These are phyloP conservation scores for Labeo rohita DNA, from an alignment of 2,113 vertebrate species.

Conservation along the genomic window DNA sequence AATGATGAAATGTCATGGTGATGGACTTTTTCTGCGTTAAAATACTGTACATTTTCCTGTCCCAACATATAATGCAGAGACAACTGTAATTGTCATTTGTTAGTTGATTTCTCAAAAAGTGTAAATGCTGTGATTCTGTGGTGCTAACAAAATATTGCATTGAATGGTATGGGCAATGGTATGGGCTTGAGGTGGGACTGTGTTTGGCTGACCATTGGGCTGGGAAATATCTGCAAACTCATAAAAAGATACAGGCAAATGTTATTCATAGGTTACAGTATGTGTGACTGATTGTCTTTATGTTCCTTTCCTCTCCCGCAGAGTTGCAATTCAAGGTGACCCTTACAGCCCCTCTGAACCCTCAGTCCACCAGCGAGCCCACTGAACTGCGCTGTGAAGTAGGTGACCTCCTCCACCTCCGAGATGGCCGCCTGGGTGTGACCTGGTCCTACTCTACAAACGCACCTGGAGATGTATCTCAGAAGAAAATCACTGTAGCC, in stretches of 20 bases:
- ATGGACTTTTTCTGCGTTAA: no score
- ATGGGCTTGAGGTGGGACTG: neutral
- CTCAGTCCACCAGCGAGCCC: constrained; percentile 77
- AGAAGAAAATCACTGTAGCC: constrained; percentile 66
- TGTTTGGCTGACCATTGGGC: neutral
- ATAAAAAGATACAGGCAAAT: neutral
- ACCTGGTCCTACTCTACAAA: constrained; percentile 76
- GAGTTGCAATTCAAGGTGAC: constrained; percentile 79
- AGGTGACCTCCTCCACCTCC: constrained; percentile 43
- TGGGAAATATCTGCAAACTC: neutral
- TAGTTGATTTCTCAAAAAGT: neutral
- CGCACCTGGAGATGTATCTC: constrained; percentile 44
- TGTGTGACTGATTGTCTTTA: neutral
- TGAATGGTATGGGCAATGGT: neutral
- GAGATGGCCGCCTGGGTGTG: constrained; percentile 71
- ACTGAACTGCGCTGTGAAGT: constrained; percentile 79
- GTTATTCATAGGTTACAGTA: neutral
- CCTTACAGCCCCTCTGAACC: constrained; percentile 70
- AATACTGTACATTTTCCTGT: no score
- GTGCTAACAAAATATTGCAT: neutral
- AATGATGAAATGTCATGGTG: no score
- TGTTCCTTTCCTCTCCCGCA: constrained; percentile 49
- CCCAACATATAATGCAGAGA: no score
- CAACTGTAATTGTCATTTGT: no score
- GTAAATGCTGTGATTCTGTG: neutral